Evolutionary conservation across 2,888 invertebrate genomes (phyloP), one percentile per base, ranked within the genome.

Genomic region (Cerceris rybyensis): DNA sequence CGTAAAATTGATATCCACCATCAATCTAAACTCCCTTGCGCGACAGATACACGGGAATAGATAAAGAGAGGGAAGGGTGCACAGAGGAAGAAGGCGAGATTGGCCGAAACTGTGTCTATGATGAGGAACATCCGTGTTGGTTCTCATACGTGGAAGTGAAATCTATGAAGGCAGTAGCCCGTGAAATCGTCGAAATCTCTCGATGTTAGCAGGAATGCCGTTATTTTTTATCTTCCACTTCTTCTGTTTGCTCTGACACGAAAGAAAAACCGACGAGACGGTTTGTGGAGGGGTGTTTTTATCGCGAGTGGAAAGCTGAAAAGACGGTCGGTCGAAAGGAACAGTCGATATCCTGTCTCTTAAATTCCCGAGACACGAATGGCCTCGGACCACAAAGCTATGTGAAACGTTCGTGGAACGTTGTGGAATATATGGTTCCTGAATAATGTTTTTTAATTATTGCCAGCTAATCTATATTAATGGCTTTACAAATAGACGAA

Each of bases 1-100:
- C 85, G 80, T 87, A 86, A 86, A 88, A 89, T 89, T 88, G 88
- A 89, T 89, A 88, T 80, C 73, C 59, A 54, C 83, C 72, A 84
- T 84, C 83, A 85, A 85, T 85, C 79, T 68, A 72, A 70, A 28
- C 73, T 70, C 55, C 52, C 70, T 59, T 28, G 49, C 64, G 72
- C 67, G 77, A 79, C 72, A 63, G 75, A 77, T 67, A 57, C 61
- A 66, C 52, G 59, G 50, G 69, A 71, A 63, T 59, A 43, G 16
- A 16, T 50, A 43, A 16, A 63, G 65, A 68, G 64, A 39, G 63
- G 55, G 67, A 64, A 58, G 68, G 70, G 43, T 63, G 64, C 68
- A 70, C 49, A 11, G 46, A 55, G 17, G 61, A 70, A 70, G n/a
- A 57, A 41, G 17, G 54, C 7, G 58, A 69, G 70, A 69, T 80